These are phyloP conservation scores for Gastrophysa polygoni DNA, from an alignment of 2,888 invertebrate genomes.

Conservation along the genomic window DNA sequence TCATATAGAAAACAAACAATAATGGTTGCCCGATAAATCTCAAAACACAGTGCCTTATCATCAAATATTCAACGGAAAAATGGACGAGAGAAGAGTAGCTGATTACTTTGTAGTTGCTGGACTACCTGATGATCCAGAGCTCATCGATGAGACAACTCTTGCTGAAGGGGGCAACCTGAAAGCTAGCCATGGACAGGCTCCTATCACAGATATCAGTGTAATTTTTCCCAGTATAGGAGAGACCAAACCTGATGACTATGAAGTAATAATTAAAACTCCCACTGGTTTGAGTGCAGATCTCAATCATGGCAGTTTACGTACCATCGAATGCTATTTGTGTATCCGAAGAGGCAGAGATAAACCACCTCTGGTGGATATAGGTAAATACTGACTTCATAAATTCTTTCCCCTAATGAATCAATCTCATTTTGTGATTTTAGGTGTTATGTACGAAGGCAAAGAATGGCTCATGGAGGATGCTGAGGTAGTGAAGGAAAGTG, in stretches of 20 bases:
- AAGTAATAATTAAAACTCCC: slow-evolving; percentile 76
- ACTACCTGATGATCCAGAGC: slow-evolving; percentile 79
- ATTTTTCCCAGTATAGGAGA: slow-evolving; percentile 91
- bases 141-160: slow-evolving; percentile 72
- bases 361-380: slow-evolving; percentile 96
- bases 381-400: slow-evolving; percentile 63
- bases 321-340: slow-evolving; percentile 92
- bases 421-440: slow-evolving; percentile 57
- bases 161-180: slow-evolving; percentile 84
- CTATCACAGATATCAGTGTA: slow-evolving; percentile 94
- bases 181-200: slow-evolving; percentile 82
- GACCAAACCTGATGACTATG: slow-evolving; percentile 78
- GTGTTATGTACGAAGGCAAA: slow-evolving; percentile 96
- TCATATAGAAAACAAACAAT: not conserved
- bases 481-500: slow-evolving; percentile 85
- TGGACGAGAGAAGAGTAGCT: slow-evolving; percentile 89
- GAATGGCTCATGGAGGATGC: slow-evolving; percentile 95
- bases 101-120: slow-evolving; percentile 99
- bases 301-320: slow-evolving; percentile 95
- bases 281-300: slow-evolving; percentile 90
- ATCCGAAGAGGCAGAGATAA: slow-evolving; percentile 91
- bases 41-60: not conserved
- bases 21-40: not conserved
- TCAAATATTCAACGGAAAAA: slow-evolving; percentile 50
- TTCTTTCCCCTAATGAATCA: not conserved